phyloP scores from a whole-genome alignment of 2,113 vertebrate genomes.

The Corythaeola cristata region DNA sequence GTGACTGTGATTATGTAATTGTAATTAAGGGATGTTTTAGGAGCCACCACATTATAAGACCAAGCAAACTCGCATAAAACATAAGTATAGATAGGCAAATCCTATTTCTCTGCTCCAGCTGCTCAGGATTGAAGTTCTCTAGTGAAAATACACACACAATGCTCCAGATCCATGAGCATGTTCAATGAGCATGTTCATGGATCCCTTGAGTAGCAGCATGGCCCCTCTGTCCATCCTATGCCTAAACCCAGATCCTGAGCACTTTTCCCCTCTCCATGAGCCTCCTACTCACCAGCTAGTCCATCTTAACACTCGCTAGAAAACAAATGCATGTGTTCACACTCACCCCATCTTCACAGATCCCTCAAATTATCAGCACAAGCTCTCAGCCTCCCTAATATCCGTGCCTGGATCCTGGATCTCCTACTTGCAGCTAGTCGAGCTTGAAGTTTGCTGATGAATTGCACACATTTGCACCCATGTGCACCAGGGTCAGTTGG shows the following conservation, averaged over 20 bases:
- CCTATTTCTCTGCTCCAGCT: background rate
- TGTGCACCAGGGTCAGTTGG: background rate
- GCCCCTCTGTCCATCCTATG: background rate
- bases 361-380: background rate
- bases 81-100: background rate
- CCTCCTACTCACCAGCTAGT: background rate
- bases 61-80: background rate
- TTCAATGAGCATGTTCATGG: background rate
- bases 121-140: background rate
- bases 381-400: background rate
- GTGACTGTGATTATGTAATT: background rate
- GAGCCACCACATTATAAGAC: background rate
- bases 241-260: background rate
- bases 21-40: background rate
- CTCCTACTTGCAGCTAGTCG: no score
- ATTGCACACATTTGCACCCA: background rate
- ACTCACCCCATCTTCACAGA: background rate
- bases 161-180: background rate
- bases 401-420: background rate
- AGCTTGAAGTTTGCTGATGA: background rate
- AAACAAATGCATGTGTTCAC: fast-evolving
- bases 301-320: background rate
- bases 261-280: background rate
- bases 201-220: background rate
- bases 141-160: background rate